These are phyloP conservation scores for Pardosa pseudoannulata DNA, from an alignment of 2,888 invertebrate species.

Conservation along the genomic window DNA sequence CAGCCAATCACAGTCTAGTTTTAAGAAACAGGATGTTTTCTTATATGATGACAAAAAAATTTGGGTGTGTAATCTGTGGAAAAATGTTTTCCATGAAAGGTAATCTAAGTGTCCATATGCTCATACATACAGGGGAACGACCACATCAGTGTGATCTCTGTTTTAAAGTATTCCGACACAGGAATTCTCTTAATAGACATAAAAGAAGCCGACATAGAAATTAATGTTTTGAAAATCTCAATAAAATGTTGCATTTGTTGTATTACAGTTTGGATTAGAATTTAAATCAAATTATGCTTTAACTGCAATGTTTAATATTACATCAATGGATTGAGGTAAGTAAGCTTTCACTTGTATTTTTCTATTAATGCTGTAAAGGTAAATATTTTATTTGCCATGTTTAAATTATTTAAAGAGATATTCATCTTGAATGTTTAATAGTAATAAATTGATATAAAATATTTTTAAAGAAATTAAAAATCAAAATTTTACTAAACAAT, in stretches of 20 bases:
- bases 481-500: too few species aligned
- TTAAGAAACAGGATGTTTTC: background rate
- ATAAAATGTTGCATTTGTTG: background rate
- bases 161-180: slow-evolving; percentile 53
- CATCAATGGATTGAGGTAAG: too few species aligned
- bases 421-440: too few species aligned
- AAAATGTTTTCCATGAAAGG: slow-evolving; percentile 62
- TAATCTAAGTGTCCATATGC: slow-evolving; percentile 61
- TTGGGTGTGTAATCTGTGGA: slow-evolving; percentile 52
- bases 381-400: too few species aligned
- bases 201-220: slow-evolving; percentile 40
- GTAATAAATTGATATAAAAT: too few species aligned
- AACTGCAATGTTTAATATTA: too few species aligned
- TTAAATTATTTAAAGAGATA: too few species aligned
- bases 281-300: background rate
- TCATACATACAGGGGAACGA: slow-evolving; percentile 65
- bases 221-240: background rate
- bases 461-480: too few species aligned
- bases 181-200: slow-evolving; percentile 59
- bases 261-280: background rate
- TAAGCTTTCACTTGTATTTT: too few species aligned
- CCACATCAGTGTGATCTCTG: slow-evolving; percentile 57
- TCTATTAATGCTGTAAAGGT: too few species aligned
- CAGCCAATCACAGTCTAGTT: slow-evolving; percentile 6
- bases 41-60: slow-evolving; percentile 18